These are phyloP conservation scores for Helicorthomorpha holstii DNA, from an alignment of 1,140 invertebrate species.

Conservation along the genomic window DNA sequence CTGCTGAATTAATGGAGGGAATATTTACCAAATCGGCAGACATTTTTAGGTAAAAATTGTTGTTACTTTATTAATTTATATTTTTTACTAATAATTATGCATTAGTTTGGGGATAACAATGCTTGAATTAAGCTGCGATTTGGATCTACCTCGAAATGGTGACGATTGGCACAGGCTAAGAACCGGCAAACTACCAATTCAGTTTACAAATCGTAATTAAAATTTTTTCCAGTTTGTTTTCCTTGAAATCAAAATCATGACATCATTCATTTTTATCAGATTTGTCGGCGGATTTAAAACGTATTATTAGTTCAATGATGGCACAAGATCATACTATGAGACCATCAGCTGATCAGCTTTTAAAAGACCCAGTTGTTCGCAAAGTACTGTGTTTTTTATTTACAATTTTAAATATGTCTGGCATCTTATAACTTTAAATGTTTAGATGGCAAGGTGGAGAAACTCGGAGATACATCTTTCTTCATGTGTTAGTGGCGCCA, in stretches of 20 bases:
- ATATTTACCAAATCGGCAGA: slow-evolving; percentile 37
- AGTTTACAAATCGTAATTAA: slow-evolving; percentile 23
- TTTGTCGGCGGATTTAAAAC: slow-evolving; percentile 34
- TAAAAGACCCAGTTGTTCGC: slow-evolving; percentile 20
- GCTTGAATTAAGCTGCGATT: slow-evolving; percentile 48
- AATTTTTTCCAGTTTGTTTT: not conserved
- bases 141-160: slow-evolving; percentile 48
- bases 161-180: slow-evolving; percentile 48
- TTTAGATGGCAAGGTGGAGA: no score
- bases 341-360: slow-evolving; percentile 33
- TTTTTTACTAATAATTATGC: slow-evolving; percentile 23
- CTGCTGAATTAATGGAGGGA: slow-evolving; percentile 47
- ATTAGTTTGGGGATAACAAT: slow-evolving; percentile 53
- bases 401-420: no score
- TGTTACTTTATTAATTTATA: not conserved
- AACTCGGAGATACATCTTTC: no score
- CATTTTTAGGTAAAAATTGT: slow-evolving; percentile 30
- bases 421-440: no score
- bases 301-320: slow-evolving; percentile 39
- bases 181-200: slow-evolving; percentile 29
- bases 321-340: slow-evolving; percentile 30
- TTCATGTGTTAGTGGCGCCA: no score
- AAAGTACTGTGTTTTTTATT: slow-evolving; percentile 7
- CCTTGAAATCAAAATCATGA: slow-evolving; percentile 8
- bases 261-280: slow-evolving; percentile 19